Base-by-base conservation (phyloP, 2,888 invertebrate genomes). In the Germaria angustata region DNA sequence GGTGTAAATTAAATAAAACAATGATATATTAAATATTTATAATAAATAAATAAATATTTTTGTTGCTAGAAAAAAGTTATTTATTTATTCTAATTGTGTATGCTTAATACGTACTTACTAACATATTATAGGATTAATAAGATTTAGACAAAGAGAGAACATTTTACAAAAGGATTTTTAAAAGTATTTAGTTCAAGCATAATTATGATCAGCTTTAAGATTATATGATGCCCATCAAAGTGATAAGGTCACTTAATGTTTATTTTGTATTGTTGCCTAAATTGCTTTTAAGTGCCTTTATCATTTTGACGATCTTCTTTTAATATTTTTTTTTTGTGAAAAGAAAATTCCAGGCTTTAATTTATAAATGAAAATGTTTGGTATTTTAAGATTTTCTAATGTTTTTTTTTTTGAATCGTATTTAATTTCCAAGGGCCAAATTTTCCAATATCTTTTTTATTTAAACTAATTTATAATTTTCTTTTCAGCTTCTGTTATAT, bases 1-100 rank as follows among this genome's bases (percentile, higher is more conserved):
- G 89, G 89, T 89, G 89, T 89, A 88, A 89, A 88, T 87, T 85
- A 84, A 84, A 84, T 3, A 28, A 28, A 28, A 28, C 6, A 28
- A 28, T 28, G 84, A 87, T n/a, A 20, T 85, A 85, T 71, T 41
- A 63, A 51, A 46, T 13, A 34, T n/a, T n/a, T n/a, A n/a, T n/a
- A n/a, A n/a, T n/a, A n/a, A 34, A 24, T 24, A 6, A 44, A 44
- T 32, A 28, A 28, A 28, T 28, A 28, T 28, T 28, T 28, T 28
- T 6, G 28, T 28, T 28, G 3, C 6, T 28, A 28, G 28, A 28
- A 28, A 28, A 28, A 28, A 28, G 28, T 28, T 28, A 6, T 28
- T 3, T 28, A 5, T 41, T n/a, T 11, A 0, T 41, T 15, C 7
- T 46, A 15, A 46, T 57, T 49, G 11, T 34, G 11, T 34, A 36